Evolutionary conservation across 2,888 invertebrate genomes (phyloP).

Genomic region (Bellardia pandia): DNA sequence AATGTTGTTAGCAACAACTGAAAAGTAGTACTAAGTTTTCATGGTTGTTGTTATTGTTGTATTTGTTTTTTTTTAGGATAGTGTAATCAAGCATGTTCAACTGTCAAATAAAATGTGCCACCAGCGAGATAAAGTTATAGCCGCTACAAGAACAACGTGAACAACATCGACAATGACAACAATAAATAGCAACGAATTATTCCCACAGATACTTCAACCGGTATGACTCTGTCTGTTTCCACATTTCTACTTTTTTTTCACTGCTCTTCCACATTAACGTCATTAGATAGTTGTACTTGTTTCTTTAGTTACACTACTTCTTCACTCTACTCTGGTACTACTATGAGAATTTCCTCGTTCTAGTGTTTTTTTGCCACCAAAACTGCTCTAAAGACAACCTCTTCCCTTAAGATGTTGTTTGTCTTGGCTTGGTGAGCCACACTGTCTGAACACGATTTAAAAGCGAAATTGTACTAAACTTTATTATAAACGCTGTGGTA

Average conservation of each 20-base stretch:
- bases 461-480: slow-evolving; percentile 54
- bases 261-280: slow-evolving; percentile 48
- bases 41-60: slow-evolving; percentile 30
- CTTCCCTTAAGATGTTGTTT: slow-evolving; percentile 40
- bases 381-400: background rate
- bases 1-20: slow-evolving; percentile 27
- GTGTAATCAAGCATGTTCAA: slow-evolving; percentile 72
- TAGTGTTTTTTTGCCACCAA: background rate
- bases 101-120: slow-evolving; percentile 74
- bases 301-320: slow-evolving; percentile 38
- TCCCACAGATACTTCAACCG: slow-evolving; percentile 68
- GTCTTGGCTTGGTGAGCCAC: slow-evolving; percentile 40
- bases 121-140: slow-evolving; percentile 68
- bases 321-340: background rate
- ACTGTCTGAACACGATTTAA: slow-evolving; percentile 67
- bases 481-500: slow-evolving; percentile 34
- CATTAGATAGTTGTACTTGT: slow-evolving; percentile 64
- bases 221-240: slow-evolving; percentile 44
- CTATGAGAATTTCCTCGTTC: slow-evolving; percentile 19
- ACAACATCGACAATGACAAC: slow-evolving; percentile 63
- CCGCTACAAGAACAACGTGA: slow-evolving; percentile 53
- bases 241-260: slow-evolving; percentile 9
- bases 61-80: slow-evolving; percentile 34
- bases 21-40: slow-evolving; percentile 9
- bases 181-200: slow-evolving; percentile 72